Percentiles rank a stretch among this genome's conserved stretches.
Evolutionary conservation across 2,888 invertebrate species (phyloP).

Genomic region (Melieria picta): DNA sequence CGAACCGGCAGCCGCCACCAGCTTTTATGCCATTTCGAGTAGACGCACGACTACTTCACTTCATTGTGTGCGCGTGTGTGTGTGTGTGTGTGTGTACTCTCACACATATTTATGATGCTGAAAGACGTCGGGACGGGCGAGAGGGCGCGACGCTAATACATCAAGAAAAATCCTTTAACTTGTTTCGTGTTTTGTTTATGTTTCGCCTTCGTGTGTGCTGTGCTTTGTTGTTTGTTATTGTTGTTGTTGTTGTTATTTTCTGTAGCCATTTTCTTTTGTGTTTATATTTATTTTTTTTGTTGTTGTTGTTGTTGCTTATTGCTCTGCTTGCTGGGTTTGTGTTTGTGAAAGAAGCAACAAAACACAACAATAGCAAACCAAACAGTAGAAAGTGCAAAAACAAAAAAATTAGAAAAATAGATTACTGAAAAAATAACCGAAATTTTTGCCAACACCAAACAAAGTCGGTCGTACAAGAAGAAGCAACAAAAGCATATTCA

Average conservation of each 20-base stretch:
- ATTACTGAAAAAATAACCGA: no score
- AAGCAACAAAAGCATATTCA: not conserved
- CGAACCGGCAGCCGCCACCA: no score
- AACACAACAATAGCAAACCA: no score
- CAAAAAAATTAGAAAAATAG: no score
- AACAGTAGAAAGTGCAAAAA: no score
- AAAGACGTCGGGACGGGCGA: no score
- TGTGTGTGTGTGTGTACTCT: not conserved
- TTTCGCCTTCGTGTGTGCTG: not conserved
- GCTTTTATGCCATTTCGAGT: no score
- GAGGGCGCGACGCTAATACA: constrained; percentile 2
- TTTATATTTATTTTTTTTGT: not conserved
- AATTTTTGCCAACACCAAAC: no score
- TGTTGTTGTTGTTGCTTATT: constrained; percentile 5
- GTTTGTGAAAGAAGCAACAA: no score
- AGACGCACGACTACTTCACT: no score
- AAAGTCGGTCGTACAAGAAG: no score
- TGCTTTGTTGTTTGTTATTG: not conserved
- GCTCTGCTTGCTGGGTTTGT: not conserved
- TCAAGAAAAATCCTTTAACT: constrained; percentile 20
- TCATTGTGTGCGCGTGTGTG: not conserved
- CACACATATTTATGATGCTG: no score
- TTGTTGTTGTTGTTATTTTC: not conserved
- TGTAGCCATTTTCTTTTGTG: not conserved
- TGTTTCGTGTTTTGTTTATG: constrained; percentile 2